A percentile compares a stretch with the other conserved stretches of the same genome.
These are phyloP conservation scores for Platyrinchus mystaceus DNA, from an alignment of 2,797 vertebrate species.

Conservation along the genomic window DNA sequence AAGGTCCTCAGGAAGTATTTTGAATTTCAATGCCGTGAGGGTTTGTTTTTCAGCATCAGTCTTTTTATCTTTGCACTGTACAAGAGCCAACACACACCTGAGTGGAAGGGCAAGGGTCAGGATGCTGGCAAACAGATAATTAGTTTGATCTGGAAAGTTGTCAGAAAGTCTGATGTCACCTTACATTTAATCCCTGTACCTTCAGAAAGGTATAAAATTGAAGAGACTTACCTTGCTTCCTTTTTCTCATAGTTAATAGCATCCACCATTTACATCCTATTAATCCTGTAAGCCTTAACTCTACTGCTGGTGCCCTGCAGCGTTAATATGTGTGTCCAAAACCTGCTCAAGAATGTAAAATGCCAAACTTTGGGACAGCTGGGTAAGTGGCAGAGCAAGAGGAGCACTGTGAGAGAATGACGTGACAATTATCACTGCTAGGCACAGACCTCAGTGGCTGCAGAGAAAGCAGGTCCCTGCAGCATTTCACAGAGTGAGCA, in stretches of 20 bases:
- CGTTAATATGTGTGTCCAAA: not conserved
- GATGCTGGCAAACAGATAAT: not conserved
- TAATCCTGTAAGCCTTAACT: not conserved
- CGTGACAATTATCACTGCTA: not conserved
- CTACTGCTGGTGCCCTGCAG: not conserved
- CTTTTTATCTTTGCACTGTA: not conserved
- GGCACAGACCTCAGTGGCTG: not conserved
- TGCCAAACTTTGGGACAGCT: not conserved
- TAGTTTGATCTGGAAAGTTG: not conserved
- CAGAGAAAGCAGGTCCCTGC: not conserved
- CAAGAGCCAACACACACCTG: not conserved
- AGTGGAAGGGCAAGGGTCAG: not conserved
- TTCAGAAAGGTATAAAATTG: not conserved
- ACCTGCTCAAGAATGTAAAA: not conserved
- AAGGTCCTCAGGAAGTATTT: not conserved
- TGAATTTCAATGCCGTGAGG: not conserved
- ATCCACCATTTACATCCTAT: not conserved
- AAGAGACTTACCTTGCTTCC: not conserved
- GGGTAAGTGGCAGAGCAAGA: not conserved
- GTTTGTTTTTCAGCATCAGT: not conserved
- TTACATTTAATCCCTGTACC: not conserved
- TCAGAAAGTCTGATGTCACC: not conserved
- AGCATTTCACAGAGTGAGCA: conserved; percentile 14
- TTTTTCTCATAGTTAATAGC: not conserved
- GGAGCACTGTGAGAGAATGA: not conserved